phyloP scores from a whole-genome alignment of 1,140 invertebrate species.

The Coptotermes formosanus region DNA sequence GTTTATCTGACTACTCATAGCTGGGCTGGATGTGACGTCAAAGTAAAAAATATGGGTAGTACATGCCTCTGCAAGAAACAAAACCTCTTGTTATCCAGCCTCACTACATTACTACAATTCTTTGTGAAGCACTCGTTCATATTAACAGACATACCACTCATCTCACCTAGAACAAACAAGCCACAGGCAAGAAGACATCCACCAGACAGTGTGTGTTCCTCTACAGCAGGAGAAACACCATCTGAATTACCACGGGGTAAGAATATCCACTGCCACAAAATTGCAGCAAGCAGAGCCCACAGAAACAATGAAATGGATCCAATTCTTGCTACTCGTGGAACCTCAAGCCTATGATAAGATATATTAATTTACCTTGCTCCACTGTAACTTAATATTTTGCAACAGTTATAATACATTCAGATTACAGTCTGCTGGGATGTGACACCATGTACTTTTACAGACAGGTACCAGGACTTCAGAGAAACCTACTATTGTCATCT shows the following conservation, averaged over 20 bases:
- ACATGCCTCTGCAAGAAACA: no score
- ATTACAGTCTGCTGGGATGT: no score
- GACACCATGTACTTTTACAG: no score
- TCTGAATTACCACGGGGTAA: not conserved
- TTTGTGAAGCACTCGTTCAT: not conserved
- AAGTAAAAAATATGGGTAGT: no score
- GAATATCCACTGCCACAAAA: not conserved
- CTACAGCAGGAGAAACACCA: not conserved
- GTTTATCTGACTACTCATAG: no score
- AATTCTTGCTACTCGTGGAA: slow-evolving; percentile 36
- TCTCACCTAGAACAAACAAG: slow-evolving; percentile 38
- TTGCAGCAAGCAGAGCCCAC: slow-evolving; percentile 31
- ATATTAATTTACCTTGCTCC: no score
- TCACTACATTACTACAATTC: no score
- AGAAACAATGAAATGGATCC: slow-evolving; percentile 37
- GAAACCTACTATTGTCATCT: no score
- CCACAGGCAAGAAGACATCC: slow-evolving; percentile 37
- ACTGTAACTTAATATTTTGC: not conserved
- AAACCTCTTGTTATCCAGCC: no score
- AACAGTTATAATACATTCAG: not conserved
- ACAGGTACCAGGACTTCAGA: no score
- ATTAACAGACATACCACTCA: not conserved
- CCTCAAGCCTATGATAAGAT: slow-evolving; percentile 36
- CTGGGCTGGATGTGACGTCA: no score
- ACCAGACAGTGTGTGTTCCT: slow-evolving; percentile 29